These are phyloP conservation scores for Nerophis ophidion DNA, from an alignment of 2,113 vertebrate species.

Conservation along the genomic window DNA sequence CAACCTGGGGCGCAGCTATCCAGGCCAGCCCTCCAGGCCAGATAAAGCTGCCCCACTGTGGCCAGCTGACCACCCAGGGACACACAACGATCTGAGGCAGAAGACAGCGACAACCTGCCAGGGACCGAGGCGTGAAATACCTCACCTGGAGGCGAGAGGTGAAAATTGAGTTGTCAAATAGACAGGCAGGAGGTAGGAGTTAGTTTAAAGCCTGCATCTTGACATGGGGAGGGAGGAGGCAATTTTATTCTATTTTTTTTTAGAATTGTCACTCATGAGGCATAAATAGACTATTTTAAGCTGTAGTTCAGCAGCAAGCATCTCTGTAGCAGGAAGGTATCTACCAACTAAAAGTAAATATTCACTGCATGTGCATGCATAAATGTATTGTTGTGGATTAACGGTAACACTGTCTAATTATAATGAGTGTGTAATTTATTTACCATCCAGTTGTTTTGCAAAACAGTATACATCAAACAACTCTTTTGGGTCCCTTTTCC, in stretches of 20 bases:
- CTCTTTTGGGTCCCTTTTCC: constrained; percentile 78
- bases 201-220: neutral
- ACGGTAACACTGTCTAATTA: constrained; percentile 15
- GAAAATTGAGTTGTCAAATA: neutral
- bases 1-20: constrained; percentile 89
- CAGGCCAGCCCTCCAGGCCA: constrained; percentile 85
- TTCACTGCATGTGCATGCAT: neutral
- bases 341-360: constrained; percentile 3
- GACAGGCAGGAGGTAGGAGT: neutral
- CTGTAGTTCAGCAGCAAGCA: neutral
- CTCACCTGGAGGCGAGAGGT: constrained; percentile 67
- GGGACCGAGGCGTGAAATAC: constrained; percentile 80
- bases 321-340: neutral
- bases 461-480: constrained; percentile 93
- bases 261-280: constrained; percentile 1
- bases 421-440: constrained; percentile 13
- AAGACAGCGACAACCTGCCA: constrained; percentile 73
- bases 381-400: neutral
- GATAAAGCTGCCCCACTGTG: constrained; percentile 85
- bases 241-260: neutral
- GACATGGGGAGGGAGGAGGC: neutral
- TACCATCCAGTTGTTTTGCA: constrained; percentile 78
- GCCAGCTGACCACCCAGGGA: constrained; percentile 77
- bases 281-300: constrained; percentile 1
- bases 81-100: constrained; percentile 76